Evolutionary conservation across 2,797 vertebrate species (phyloP).

Genomic region (Tolypeutes matacus): DNA sequence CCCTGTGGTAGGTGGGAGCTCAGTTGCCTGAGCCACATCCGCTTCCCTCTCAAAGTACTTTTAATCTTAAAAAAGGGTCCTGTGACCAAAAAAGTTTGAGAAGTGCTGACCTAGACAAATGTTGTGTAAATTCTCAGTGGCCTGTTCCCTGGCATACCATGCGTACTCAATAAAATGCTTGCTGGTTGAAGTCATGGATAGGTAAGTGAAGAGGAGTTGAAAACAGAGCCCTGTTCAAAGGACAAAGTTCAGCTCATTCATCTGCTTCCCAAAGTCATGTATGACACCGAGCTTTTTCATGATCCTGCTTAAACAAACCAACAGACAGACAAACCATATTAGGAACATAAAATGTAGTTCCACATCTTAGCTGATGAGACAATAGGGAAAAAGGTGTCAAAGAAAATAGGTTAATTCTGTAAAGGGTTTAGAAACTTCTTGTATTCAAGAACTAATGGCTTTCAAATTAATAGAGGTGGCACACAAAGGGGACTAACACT

Average conservation of each 20-base stretch:
- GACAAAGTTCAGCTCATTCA: not conserved
- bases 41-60: not conserved
- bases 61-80: not conserved
- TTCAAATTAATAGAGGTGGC: not conserved
- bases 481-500: not conserved
- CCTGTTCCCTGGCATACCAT: not conserved
- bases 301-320: not conserved
- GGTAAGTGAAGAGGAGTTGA: not conserved
- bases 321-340: not conserved
- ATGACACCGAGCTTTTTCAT: no score
- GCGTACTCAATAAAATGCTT: not conserved
- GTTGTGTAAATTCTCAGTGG: not conserved
- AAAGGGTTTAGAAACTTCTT: not conserved
- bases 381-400: not conserved
- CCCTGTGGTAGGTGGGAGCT: no score
- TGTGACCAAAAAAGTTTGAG: not conserved
- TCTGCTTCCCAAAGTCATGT: not conserved
- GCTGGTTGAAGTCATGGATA: not conserved
- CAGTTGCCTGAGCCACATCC: no score
- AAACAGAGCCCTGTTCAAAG: not conserved
- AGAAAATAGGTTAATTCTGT: not conserved
- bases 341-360: not conserved
- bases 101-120: not conserved
- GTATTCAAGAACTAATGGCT: not conserved
- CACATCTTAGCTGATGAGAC: not conserved